Evolutionary conservation across 2,888 invertebrate genomes (phyloP).

Genomic region (Chalcis sispes): DNA sequence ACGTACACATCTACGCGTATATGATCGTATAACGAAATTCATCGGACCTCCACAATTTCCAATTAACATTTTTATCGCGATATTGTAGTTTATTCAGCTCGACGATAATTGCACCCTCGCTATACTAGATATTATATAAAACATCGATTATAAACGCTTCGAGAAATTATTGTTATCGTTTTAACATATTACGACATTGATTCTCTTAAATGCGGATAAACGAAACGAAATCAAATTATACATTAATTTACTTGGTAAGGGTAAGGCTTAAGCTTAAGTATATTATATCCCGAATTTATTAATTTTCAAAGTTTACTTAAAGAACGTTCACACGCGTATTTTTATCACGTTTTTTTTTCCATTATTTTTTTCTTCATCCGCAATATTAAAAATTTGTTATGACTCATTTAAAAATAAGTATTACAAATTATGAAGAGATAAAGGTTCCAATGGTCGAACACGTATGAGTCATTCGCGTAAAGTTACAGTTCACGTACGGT

Average conservation of each 20-base stretch:
- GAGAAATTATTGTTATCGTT: constrained; percentile 29
- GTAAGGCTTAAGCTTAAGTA: neutral
- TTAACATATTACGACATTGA: constrained; percentile 16
- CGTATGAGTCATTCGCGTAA: neutral
- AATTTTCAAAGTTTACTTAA: neutral
- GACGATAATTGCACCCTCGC: constrained; percentile 1
- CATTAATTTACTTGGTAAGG: neutral
- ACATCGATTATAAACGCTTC: constrained; percentile 11
- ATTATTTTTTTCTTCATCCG: neutral
- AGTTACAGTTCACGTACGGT: no score
- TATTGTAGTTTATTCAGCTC: constrained; percentile 23
- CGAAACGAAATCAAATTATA: constrained; percentile 11
- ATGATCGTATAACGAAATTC: neutral
- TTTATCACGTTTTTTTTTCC: neutral
- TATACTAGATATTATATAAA: constrained; percentile 40
- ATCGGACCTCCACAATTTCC: constrained; percentile 13
- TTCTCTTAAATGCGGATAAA: neutral
- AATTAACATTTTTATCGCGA: constrained; percentile 32
- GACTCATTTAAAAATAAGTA: constrained; percentile 7
- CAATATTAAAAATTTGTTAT: neutral
- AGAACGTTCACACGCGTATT: neutral
- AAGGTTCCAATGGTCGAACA: neutral
- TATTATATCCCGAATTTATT: neutral
- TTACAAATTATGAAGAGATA: constrained; percentile 4
- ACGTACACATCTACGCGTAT: neutral